These are phyloP conservation scores for Acropternis orthonyx DNA, from an alignment of 2,797 vertebrate genomes.

Conservation along the genomic window DNA sequence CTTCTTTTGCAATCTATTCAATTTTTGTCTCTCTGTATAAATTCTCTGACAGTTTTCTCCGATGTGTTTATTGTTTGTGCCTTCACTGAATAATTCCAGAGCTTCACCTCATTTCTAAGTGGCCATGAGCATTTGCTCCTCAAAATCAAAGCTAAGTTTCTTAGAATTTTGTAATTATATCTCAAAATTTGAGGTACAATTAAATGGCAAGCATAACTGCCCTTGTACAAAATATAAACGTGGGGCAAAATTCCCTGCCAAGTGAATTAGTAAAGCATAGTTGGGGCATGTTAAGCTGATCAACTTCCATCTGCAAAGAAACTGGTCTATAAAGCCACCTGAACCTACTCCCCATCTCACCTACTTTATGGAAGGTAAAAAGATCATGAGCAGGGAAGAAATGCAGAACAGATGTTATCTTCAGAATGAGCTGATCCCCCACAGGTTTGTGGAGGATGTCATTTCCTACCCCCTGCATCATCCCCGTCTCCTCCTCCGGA, in stretches of 20 bases:
- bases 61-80: not conserved
- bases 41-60: not conserved
- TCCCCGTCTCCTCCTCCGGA: not conserved
- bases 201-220: not conserved
- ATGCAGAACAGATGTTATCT: not conserved
- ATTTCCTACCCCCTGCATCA: not conserved
- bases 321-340: not conserved
- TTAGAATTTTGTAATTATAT: not conserved
- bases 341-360: not conserved
- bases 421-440: not conserved
- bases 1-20: conserved; percentile 7
- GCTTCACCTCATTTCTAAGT: not conserved
- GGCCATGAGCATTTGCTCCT: not conserved
- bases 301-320: not conserved
- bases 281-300: not conserved
- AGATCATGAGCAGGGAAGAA: not conserved
- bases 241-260: not conserved
- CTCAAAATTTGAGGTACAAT: not conserved
- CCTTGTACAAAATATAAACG: not conserved
- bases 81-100: not conserved
- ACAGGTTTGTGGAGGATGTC: not conserved
- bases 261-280: not conserved
- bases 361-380: not conserved
- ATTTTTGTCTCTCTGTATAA: not conserved
- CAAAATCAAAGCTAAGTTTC: not conserved